phyloP scores from a whole-genome alignment of 2,888 invertebrate genomes.

The Cryptus armator region DNA sequence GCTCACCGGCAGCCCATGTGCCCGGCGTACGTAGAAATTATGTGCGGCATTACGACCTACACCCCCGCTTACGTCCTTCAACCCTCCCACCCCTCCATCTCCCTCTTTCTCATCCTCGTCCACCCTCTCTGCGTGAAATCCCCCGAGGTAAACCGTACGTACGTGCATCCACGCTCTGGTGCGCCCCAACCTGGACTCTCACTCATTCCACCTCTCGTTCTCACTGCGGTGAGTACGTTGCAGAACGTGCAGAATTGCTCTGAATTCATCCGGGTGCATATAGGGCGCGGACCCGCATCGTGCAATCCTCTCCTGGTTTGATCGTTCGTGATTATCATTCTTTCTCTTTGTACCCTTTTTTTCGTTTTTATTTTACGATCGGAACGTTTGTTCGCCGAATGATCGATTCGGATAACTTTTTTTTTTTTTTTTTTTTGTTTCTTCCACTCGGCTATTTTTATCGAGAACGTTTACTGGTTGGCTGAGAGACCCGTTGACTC shows the following conservation, averaged over 20 bases:
- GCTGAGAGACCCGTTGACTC: background rate
- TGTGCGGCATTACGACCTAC: slow-evolving; percentile 58
- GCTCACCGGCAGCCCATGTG: slow-evolving; percentile 47
- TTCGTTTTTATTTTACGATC: slow-evolving; percentile 34
- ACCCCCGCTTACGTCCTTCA: slow-evolving; percentile 13
- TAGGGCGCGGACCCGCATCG: slow-evolving; percentile 28
- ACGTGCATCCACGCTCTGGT: slow-evolving; percentile 62
- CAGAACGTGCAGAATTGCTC: slow-evolving; percentile 62
- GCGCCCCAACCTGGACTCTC: slow-evolving; percentile 38
- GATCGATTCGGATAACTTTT: slow-evolving; percentile 50
- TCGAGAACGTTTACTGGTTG: background rate
- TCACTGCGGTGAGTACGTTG: slow-evolving; percentile 44
- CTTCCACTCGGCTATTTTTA: background rate
- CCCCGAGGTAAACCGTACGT: slow-evolving; percentile 62
- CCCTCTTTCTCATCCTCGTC: slow-evolving; percentile 28
- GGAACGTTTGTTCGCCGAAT: slow-evolving; percentile 48
- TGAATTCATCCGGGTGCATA: slow-evolving; percentile 39
- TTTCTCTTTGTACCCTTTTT: slow-evolving; percentile 30
- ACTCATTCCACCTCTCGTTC: slow-evolving; percentile 9
- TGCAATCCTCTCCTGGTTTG: slow-evolving; percentile 39
- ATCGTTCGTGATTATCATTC: slow-evolving; percentile 59
- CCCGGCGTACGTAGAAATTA: slow-evolving; percentile 59
- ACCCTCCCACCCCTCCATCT: background rate
- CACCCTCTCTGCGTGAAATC: slow-evolving; percentile 51
- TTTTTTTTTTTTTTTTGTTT: background rate